Evolutionary conservation across 2,888 invertebrate species (phyloP).

Genomic region (Oxystoma pomonae): DNA sequence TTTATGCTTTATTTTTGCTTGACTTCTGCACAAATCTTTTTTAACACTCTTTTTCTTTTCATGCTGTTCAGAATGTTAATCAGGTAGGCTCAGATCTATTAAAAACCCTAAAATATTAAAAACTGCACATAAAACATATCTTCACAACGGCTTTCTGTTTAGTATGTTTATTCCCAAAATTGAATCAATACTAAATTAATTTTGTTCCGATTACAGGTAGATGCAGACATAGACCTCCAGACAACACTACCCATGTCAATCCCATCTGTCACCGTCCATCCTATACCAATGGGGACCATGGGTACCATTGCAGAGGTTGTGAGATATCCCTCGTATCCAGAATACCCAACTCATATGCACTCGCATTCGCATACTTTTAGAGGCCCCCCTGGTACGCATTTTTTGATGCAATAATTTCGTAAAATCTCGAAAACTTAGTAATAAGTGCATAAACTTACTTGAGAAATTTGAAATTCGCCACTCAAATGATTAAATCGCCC

Average conservation of each 20-base stretch:
- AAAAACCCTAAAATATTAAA: too few species aligned
- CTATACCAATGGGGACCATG: conserved; percentile 35
- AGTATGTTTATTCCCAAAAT: too few species aligned
- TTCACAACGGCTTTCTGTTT: too few species aligned
- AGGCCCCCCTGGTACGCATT: conserved; percentile 27
- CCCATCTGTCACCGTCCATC: conserved; percentile 55
- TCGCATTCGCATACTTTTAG: conserved; percentile 43
- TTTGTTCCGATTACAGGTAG: conserved; percentile 37
- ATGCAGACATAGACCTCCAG: conserved; percentile 73
- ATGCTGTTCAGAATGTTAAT: neutral
- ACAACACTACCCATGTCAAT: conserved; percentile 59
- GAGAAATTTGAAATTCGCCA: too few species aligned
- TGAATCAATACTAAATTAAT: neutral
- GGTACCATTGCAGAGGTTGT: conserved; percentile 45
- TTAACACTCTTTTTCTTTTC: neutral
- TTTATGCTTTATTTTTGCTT: too few species aligned
- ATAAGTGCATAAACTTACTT: too few species aligned
- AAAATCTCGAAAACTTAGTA: too few species aligned
- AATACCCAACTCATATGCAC: conserved; percentile 26
- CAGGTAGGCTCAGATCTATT: neutral
- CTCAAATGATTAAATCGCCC: too few species aligned
- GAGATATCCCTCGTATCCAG: conserved; percentile 21
- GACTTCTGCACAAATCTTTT: neutral
- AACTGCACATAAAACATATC: too few species aligned
- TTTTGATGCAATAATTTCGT: too few species aligned